These are phyloP conservation scores for Ophion costatus DNA, from an alignment of 2,888 invertebrate genomes.

Conservation along the genomic window DNA sequence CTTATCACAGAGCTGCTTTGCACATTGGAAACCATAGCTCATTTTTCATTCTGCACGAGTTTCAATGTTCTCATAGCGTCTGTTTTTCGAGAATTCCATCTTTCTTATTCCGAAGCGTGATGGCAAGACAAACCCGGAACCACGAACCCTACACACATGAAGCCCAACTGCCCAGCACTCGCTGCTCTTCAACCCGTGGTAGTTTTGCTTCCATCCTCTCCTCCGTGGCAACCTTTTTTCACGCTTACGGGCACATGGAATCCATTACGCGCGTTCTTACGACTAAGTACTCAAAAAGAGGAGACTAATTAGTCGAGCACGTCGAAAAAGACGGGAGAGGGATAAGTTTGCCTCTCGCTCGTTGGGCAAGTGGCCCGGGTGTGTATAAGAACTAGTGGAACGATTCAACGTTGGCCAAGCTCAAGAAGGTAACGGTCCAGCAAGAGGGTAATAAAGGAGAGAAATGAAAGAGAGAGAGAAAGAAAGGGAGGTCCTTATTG, in stretches of 20 bases:
- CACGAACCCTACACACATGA: slow-evolving; percentile 17
- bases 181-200: slow-evolving; percentile 57
- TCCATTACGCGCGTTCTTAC: slow-evolving; percentile 66
- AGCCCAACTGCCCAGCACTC: slow-evolving; percentile 50
- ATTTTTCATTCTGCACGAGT: slow-evolving; percentile 19
- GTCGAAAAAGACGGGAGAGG: slow-evolving; percentile 42
- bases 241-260: slow-evolving; percentile 63
- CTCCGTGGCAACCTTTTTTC: slow-evolving; percentile 47
- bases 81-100: slow-evolving; percentile 9
- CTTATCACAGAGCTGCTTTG: slow-evolving; percentile 16
- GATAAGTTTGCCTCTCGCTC: slow-evolving; percentile 36
- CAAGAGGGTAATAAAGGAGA: neutral
- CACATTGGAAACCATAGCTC: slow-evolving; percentile 40
- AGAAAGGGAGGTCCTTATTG: slow-evolving; percentile 15
- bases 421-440: slow-evolving; percentile 31
- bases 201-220: slow-evolving; percentile 65
- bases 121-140: slow-evolving; percentile 21
- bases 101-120: slow-evolving; percentile 18
- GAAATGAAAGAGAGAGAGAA: neutral
- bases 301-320: slow-evolving; percentile 71
- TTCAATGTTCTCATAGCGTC: slow-evolving; percentile 18
- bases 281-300: slow-evolving; percentile 72
- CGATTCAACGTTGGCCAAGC: slow-evolving; percentile 44
- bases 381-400: slow-evolving; percentile 49
- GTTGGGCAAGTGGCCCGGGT: slow-evolving; percentile 15